A percentile compares a stretch with the other conserved stretches of the same genome.
phyloP scores from a whole-genome alignment of 92 coral and sea anemone genomes.

The Nematostella vectensis region DNA sequence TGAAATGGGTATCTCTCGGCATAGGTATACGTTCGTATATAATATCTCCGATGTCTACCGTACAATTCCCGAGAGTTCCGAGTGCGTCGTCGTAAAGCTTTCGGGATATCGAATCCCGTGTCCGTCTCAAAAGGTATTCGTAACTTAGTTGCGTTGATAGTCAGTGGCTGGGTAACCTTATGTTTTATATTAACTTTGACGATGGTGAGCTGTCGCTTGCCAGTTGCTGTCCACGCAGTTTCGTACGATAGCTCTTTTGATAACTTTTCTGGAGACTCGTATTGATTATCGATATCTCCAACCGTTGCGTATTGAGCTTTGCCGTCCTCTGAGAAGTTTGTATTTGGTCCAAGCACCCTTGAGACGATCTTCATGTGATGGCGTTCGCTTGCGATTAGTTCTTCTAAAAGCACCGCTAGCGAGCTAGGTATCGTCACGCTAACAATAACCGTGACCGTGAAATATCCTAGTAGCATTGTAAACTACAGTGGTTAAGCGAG shows the following conservation, averaged over 20 bases:
- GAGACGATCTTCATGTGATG: conserved; percentile 3
- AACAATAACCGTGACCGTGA: conserved; percentile 2
- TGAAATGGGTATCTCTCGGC: conserved; percentile 68
- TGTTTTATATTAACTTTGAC: conserved; percentile 13
- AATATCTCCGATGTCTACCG: conserved; percentile 28
- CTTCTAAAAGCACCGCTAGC: conserved; percentile 1
- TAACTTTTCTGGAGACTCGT: conserved; percentile 36
- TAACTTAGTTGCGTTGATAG: neutral
- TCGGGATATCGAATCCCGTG: conserved; percentile 15
- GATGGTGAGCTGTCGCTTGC: conserved; percentile 41
- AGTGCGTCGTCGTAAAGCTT: conserved; percentile 1
- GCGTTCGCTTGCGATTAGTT: conserved; percentile 5
- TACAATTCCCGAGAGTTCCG: conserved; percentile 19
- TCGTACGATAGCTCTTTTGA: conserved; percentile 58
- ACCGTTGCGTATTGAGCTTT: conserved; percentile 22
- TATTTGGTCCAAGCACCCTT: conserved; percentile 20
- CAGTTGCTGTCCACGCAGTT: conserved; percentile 64
- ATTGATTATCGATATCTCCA: conserved; percentile 23
- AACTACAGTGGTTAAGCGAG: too few species aligned
- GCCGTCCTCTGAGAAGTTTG: conserved; percentile 29
- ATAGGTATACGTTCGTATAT: conserved; percentile 29
- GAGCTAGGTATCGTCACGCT: too few species aligned
- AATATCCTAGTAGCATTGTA: too few species aligned
- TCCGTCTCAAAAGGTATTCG: neutral
- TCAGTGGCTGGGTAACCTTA: neutral